These are phyloP conservation scores for Spheniscus mendiculus DNA, from an alignment of 2,113 vertebrate species.

Conservation along the genomic window DNA sequence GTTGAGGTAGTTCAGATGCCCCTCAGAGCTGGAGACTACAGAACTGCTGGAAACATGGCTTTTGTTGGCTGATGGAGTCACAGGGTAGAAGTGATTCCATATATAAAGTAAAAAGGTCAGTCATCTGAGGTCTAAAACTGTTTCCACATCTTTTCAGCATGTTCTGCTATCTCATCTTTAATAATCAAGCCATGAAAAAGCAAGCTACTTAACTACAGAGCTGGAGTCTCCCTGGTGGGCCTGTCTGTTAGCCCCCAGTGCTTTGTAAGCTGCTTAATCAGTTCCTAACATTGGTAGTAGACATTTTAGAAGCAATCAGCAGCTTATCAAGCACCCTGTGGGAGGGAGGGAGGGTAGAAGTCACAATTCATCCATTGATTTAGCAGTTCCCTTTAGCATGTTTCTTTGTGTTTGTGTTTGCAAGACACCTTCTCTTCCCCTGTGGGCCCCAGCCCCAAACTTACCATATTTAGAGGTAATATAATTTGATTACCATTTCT, in stretches of 20 bases:
- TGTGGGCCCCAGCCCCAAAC: slow-evolving; percentile 36
- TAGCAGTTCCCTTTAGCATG: slow-evolving; percentile 45
- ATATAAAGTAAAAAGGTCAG: slow-evolving; percentile 9
- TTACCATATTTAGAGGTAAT: slow-evolving; percentile 70
- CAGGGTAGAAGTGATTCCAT: slow-evolving; percentile 26
- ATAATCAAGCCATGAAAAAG: slow-evolving; percentile 62
- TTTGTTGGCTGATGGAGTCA: slow-evolving; percentile 47
- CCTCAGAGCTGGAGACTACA: not conserved
- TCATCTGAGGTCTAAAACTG: slow-evolving; percentile 8
- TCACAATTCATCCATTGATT: slow-evolving; percentile 50
- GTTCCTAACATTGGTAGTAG: slow-evolving; percentile 62
- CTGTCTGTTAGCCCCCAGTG: slow-evolving; percentile 59
- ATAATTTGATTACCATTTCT: slow-evolving; percentile 75
- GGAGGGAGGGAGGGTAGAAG: not conserved
- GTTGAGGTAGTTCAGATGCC: not conserved
- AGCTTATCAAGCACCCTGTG: slow-evolving; percentile 61
- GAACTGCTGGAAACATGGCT: not conserved
- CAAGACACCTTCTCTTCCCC: slow-evolving; percentile 30
- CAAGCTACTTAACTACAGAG: slow-evolving; percentile 61
- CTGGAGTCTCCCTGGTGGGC: slow-evolving; percentile 59
- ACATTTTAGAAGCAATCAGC: slow-evolving; percentile 66
- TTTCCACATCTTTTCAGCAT: slow-evolving; percentile 44
- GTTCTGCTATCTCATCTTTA: slow-evolving; percentile 55
- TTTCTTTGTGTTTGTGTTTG: slow-evolving; percentile 73
- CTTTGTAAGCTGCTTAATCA: slow-evolving; percentile 74